Conservation (phyloP, 2,797 vertebrate genomes). For the Tragopan temminckii region DNA sequence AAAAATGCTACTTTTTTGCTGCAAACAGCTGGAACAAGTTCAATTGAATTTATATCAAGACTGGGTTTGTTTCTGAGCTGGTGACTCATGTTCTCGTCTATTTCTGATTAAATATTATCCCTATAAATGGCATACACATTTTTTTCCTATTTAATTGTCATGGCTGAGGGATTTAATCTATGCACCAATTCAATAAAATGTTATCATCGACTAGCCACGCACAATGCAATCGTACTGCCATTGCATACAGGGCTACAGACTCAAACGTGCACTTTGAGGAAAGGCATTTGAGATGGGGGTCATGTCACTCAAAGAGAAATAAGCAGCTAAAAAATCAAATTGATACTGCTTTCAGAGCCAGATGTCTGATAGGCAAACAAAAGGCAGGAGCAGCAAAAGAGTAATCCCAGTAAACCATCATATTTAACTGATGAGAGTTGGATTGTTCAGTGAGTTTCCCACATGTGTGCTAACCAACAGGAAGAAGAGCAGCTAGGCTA, state of each 20-base stretch:
- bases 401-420: not conserved
- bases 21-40: slow-evolving; percentile 44
- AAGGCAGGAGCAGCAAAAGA: not conserved
- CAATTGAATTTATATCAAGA: slow-evolving; percentile 59
- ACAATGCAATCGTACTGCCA: slow-evolving; percentile 36
- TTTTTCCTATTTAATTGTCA: slow-evolving; percentile 70
- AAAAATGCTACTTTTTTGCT: slow-evolving; percentile 32
- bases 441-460: slow-evolving; percentile 9
- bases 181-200: slow-evolving; percentile 54
- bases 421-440: slow-evolving; percentile 27
- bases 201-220: not conserved
- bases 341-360: slow-evolving; percentile 16
- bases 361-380: not conserved
- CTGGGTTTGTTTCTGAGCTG: slow-evolving; percentile 60
- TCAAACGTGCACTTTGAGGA: not conserved
- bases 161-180: slow-evolving; percentile 58
- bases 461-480: not conserved
- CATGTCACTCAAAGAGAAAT: slow-evolving; percentile 16
- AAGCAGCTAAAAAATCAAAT: not conserved
- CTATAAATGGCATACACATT: slow-evolving; percentile 46
- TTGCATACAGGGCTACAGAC: not conserved
- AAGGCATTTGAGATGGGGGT: not conserved
- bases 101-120: slow-evolving; percentile 76
- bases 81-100: slow-evolving; percentile 65
- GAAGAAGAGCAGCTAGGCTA: slow-evolving; percentile 35